These are phyloP conservation scores for Chrysogorgia sp. DNA, from an alignment of 92 coral and sea anemone genomes.

Conservation along the genomic window DNA sequence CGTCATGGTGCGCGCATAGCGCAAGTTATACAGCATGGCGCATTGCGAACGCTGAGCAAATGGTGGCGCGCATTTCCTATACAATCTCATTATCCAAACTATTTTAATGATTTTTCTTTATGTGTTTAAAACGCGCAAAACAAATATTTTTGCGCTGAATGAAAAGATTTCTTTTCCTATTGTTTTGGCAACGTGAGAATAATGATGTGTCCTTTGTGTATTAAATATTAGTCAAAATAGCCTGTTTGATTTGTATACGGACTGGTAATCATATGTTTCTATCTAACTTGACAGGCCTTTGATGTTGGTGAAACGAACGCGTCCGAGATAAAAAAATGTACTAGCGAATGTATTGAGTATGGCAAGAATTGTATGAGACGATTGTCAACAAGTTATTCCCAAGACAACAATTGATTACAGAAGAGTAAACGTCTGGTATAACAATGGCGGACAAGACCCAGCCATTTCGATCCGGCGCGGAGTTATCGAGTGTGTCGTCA, in stretches of 20 bases:
- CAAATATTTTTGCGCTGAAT: conserved; percentile 39
- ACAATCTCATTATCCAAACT: conserved; percentile 40
- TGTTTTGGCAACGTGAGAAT: conserved; percentile 22
- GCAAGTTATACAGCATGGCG: conserved; percentile 31
- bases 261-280: conserved; percentile 27
- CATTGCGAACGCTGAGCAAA: neutral
- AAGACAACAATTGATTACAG: conserved; percentile 10
- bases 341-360: neutral
- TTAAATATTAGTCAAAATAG: conserved; percentile 26
- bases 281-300: conserved; percentile 27
- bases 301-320: neutral
- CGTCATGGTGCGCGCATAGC: conserved; percentile 23
- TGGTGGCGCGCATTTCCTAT: conserved; percentile 1
- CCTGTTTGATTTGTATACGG: conserved; percentile 5
- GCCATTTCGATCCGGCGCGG: conserved; percentile 10
- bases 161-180: neutral
- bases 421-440: neutral
- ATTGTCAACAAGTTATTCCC: neutral
- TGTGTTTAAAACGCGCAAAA: conserved; percentile 36
- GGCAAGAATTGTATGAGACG: neutral
- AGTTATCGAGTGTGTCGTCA: conserved; percentile 33
- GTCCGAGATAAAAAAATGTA: neutral
- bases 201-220: conserved; percentile 1
- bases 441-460: conserved; percentile 30
- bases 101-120: conserved; percentile 39